Percentiles rank a stretch among this genome's conserved stretches.
Evolutionary conservation across 2,113 vertebrate genomes (phyloP).

Genomic region (Hippocampus abdominalis): DNA sequence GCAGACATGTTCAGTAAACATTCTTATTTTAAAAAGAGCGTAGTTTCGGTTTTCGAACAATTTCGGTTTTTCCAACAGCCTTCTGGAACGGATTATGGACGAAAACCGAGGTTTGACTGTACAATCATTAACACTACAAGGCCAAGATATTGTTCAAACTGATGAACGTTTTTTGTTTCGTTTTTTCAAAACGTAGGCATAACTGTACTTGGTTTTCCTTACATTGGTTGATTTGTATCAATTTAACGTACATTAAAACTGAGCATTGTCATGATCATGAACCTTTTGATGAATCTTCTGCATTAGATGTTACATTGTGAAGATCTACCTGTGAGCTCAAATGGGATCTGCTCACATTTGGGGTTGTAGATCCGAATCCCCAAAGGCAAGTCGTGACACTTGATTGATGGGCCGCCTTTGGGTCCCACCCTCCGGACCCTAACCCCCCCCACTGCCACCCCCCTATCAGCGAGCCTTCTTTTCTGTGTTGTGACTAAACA

Average conservation of each 20-base stretch:
- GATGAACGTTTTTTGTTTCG: too few species aligned
- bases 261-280: neutral
- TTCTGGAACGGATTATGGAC: too few species aligned
- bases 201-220: too few species aligned
- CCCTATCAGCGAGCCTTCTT: conserved; percentile 37
- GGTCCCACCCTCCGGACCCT: conserved; percentile 39
- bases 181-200: too few species aligned
- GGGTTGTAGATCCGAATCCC: conserved; percentile 25
- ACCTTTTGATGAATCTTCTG: neutral
- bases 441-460: conserved; percentile 27
- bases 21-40: too few species aligned
- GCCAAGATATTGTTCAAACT: too few species aligned
- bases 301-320: neutral
- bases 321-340: neutral
- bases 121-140: too few species aligned
- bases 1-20: too few species aligned
- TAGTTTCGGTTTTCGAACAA: too few species aligned
- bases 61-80: too few species aligned
- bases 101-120: too few species aligned
- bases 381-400: conserved; percentile 51
- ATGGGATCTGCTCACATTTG: conserved; percentile 24
- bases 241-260: neutral
- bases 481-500: conserved; percentile 66
- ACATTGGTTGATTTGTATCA: too few species aligned
- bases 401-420: conserved; percentile 60